Conservation (phyloP, 2,888 invertebrate genomes). For the Andrena marginata region DNA sequence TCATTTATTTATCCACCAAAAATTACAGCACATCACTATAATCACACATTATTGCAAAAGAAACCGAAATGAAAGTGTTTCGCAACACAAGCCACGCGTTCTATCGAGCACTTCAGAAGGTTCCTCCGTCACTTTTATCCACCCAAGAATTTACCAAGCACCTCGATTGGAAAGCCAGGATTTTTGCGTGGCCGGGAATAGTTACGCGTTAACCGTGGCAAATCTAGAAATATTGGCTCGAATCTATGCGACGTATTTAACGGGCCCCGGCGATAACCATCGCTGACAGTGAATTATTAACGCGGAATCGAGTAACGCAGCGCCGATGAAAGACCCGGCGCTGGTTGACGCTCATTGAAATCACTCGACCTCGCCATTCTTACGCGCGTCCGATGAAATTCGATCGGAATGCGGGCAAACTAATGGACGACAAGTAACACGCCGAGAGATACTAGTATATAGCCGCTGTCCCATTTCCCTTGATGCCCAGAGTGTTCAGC, state of each 20-base stretch:
- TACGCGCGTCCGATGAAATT: conserved; percentile 57
- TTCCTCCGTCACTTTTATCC: background rate
- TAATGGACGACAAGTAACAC: conserved; percentile 70
- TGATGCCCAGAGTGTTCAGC: background rate
- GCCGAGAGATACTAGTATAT: conserved; percentile 14
- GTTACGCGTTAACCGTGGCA: conserved; percentile 28
- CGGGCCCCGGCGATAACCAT: conserved; percentile 69
- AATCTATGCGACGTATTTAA: conserved; percentile 22
- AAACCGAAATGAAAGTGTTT: background rate
- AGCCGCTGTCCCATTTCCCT: conserved; percentile 46
- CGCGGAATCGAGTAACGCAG: conserved; percentile 62
- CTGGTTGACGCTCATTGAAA: conserved; percentile 64
- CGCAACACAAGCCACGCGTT: background rate
- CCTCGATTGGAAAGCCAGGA: background rate
- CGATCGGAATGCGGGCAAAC: conserved; percentile 76
- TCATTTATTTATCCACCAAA: too few species aligned
- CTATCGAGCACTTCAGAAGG: background rate
- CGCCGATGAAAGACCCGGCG: conserved; percentile 53
- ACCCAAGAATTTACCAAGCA: background rate
- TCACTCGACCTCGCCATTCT: conserved; percentile 39
- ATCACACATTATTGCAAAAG: too few species aligned
- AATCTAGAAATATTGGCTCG: conserved; percentile 38
- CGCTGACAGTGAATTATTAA: conserved; percentile 76
- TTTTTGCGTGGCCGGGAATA: conserved; percentile 12
- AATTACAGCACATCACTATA: too few species aligned